Base-by-base conservation (phyloP, 2,888 invertebrate genomes). In the Neoaliturus tenellus region DNA sequence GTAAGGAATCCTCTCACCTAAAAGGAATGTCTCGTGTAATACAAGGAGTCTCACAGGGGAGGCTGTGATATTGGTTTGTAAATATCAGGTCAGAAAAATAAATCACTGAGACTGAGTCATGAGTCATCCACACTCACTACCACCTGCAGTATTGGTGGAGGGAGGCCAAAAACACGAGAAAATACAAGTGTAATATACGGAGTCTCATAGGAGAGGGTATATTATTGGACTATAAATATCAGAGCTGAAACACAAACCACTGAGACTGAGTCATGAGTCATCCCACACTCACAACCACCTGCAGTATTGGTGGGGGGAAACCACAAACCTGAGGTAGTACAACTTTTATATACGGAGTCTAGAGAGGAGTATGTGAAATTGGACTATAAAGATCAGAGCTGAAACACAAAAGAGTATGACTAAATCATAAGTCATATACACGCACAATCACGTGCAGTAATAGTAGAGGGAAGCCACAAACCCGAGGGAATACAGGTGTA, bases 211-310 rank as follows among this genome's bases (percentile, higher is more conserved):
- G 31, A 31, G 62, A 28, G 62, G 62, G 4, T 28, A 31, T 31
- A 31, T 28, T 62, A 62, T 62, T 62, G 62, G 62, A 31, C 62
- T 31, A 62, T 62, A 62, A 62, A 62, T 62, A 62, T 62, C 62
- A 17, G 25, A 25, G 62, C 62, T 62, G 62, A 31, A 62, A 62
- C 62, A 62, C 62, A 62, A 28, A 62, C 62, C 10, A 17, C 62
- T 31, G 31, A 62, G 62, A 62, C 62, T 14, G 20, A 23, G 17
- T 31, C 28, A n/a, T 62, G 31, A 62, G 62, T 62, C 62, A 62
- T 62, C 62, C n/a, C 62, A 17, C 4, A 23, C 62, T 31, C 14
- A 31, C 62, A 62, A 12, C n/a, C 28, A 31, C 62, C 62, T 62
- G 62, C 62, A 62, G 31, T 62, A 62, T 62, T 62, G 31, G 28